These are phyloP conservation scores for Dendrocincla fuliginosa DNA, from an alignment of 2,797 vertebrate genomes.

Conservation along the genomic window DNA sequence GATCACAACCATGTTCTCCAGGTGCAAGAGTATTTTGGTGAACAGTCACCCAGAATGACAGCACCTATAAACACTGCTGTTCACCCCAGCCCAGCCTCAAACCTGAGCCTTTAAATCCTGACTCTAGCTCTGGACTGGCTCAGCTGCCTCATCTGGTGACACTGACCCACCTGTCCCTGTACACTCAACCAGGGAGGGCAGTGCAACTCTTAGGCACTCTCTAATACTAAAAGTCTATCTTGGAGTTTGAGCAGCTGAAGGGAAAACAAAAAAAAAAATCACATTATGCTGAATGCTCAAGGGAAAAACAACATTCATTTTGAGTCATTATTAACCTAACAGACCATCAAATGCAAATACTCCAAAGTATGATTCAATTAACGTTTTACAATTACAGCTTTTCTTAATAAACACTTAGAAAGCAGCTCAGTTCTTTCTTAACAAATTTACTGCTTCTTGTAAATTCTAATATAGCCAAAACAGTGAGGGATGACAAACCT, in stretches of 20 bases:
- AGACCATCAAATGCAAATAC: slow-evolving; percentile 13
- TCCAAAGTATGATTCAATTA: not conserved
- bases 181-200: not conserved
- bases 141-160: not conserved
- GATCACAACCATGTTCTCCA: not conserved
- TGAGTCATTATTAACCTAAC: slow-evolving; percentile 21
- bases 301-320: not conserved
- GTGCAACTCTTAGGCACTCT: not conserved
- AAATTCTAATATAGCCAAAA: not conserved
- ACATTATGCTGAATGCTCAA: not conserved
- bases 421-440: not conserved
- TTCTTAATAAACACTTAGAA: not conserved
- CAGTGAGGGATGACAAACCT: not conserved
- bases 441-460: not conserved
- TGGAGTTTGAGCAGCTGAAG: not conserved
- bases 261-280: not conserved
- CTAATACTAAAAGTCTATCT: not conserved
- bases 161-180: not conserved
- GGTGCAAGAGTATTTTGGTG: not conserved
- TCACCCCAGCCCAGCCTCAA: not conserved
- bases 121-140: not conserved
- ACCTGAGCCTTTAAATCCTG: not conserved
- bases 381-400: slow-evolving; percentile 1
- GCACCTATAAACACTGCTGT: not conserved
- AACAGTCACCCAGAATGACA: not conserved